Conservation (phyloP, 1,140 invertebrate species). For the Dendroctonus valens region DNA sequence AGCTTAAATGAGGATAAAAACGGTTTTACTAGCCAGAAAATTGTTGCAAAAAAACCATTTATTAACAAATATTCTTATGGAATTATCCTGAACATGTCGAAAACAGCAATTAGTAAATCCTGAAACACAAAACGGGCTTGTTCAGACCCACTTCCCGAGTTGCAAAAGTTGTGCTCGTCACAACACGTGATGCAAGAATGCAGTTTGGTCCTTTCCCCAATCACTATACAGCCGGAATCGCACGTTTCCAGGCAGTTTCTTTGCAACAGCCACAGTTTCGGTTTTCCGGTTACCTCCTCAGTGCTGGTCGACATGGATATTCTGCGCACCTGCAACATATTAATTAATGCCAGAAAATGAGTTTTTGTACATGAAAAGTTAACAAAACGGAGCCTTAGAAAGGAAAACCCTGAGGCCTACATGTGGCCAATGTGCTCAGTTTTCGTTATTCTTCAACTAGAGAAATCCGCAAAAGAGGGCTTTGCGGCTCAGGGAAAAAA, state of each 20-base stretch:
- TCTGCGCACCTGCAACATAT: slow-evolving; percentile 65
- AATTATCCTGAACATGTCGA: neutral
- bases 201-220: slow-evolving; percentile 80
- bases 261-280: slow-evolving; percentile 78
- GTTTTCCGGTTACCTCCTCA: slow-evolving; percentile 72
- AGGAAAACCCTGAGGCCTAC: too few relatives aligned
- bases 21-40: neutral
- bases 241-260: slow-evolving; percentile 78
- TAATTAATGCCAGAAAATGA: too few relatives aligned
- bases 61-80: too few relatives aligned
- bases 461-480: too few relatives aligned
- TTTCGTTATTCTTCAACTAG: too few relatives aligned
- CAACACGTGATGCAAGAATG: slow-evolving; percentile 83
- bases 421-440: too few relatives aligned
- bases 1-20: too few relatives aligned
- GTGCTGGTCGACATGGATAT: slow-evolving; percentile 81
- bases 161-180: slow-evolving; percentile 71
- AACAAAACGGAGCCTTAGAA: too few relatives aligned
- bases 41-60: neutral
- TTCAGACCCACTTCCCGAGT: slow-evolving; percentile 48
- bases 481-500: too few relatives aligned
- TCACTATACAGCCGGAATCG: slow-evolving; percentile 81
- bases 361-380: too few relatives aligned
- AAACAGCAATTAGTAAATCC: neutral
- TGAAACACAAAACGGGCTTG: neutral